Percentiles rank a stretch among this genome's conserved stretches.
phyloP scores from a whole-genome alignment of 2,888 invertebrate species.

The Ochropleura plecta region DNA sequence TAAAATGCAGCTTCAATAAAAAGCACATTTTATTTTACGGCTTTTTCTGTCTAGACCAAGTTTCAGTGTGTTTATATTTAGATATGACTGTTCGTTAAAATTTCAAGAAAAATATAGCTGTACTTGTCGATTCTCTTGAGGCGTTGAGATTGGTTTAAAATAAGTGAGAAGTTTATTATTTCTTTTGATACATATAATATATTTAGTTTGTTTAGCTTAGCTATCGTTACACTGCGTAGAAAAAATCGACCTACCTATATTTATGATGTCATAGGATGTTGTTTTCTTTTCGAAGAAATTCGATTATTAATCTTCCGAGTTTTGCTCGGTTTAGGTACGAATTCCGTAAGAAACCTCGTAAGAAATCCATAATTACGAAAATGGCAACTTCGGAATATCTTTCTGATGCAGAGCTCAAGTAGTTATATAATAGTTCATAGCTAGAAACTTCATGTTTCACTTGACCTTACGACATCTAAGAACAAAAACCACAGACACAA shows the following conservation, averaged over 20 bases:
- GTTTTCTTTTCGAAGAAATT: neutral
- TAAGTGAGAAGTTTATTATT: neutral
- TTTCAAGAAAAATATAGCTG: slow-evolving; percentile 3
- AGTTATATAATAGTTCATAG: neutral
- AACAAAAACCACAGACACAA: slow-evolving; percentile 57
- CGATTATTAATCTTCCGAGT: neutral
- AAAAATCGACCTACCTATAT: neutral
- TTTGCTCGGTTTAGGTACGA: neutral
- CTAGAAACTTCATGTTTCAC: slow-evolving; percentile 23
- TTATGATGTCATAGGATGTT: neutral
- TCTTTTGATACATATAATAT: neutral
- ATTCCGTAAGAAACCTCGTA: neutral
- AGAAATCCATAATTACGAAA: neutral
- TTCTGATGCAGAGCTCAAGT: neutral
- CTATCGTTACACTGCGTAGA: neutral
- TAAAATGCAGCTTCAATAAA: slow-evolving; percentile 40
- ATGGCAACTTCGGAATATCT: neutral
- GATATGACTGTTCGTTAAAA: slow-evolving; percentile 17
- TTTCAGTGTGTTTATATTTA: slow-evolving; percentile 18
- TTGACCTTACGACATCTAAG: slow-evolving; percentile 49
- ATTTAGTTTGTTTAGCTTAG: neutral
- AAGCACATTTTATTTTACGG: slow-evolving; percentile 34
- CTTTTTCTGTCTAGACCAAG: slow-evolving; percentile 39
- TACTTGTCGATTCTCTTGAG: neutral
- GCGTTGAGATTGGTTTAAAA: neutral